Evolutionary conservation across 2,113 vertebrate species (phyloP).

Genomic region (Xyliphius kryptos): DNA sequence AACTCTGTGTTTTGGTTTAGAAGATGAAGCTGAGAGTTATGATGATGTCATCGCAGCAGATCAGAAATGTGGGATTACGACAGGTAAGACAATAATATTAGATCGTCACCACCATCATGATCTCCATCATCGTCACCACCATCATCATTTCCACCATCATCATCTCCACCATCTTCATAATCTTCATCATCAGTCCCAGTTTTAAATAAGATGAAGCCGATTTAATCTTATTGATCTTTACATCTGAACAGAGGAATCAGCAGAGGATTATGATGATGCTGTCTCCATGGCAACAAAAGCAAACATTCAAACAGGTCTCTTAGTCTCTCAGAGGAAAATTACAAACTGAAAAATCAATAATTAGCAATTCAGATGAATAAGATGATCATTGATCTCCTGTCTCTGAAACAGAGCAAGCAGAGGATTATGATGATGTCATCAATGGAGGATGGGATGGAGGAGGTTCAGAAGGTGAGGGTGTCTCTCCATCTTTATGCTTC

Average conservation of each 20-base stretch:
- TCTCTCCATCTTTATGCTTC: neutral
- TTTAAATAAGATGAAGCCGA: neutral
- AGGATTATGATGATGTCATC: neutral
- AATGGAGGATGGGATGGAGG: neutral
- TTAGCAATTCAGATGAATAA: neutral
- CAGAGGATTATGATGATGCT: conserved; percentile 31
- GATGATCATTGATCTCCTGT: neutral
- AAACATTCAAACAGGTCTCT: neutral
- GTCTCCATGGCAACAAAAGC: neutral
- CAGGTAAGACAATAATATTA: conserved; percentile 8
- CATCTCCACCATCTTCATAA: neutral
- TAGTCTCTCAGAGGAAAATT: neutral
- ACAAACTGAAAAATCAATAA: neutral
- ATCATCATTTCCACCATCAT: too few relatives aligned
- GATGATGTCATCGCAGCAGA: conserved; percentile 17
- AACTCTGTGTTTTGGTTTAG: conserved; percentile 2
- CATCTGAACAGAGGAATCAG: conserved; percentile 14
- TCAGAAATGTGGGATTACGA: neutral
- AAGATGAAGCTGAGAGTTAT: neutral
- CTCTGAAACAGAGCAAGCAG: neutral
- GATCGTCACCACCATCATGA: neutral
- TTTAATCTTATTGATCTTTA: neutral
- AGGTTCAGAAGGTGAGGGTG: neutral
- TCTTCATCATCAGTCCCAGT: too few relatives aligned
- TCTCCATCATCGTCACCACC: neutral